Evolutionary conservation across 2,113 vertebrate species (phyloP), one percentile per base, ranked within the genome.

Genomic region (Electrona antarctica): DNA sequence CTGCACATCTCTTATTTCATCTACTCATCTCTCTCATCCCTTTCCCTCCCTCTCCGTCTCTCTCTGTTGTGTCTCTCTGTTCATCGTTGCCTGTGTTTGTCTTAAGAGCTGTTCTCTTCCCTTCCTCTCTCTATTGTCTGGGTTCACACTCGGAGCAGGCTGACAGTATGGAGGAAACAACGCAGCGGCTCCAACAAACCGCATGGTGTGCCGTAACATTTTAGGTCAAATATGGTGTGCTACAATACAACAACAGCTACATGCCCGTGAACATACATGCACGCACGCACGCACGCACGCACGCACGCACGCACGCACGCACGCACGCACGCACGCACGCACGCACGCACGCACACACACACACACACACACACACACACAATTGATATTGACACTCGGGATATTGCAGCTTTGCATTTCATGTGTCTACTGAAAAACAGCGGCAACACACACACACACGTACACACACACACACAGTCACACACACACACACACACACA

Each of bases 91-190:
- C 52, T 63, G 50, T 28, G 46, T 15, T 50, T 14, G 46, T 65
- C 67, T 28, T 12, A 12, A 12, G 21, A 71, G 77, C 74, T 65
- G 63, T 46, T 47, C 69, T 68, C 60, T 52, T 73, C 71, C 75
- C 82, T 85, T 72, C 67, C 59, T 21, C 21, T 21, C 21, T 79
- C 83, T 70, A 81, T 89, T 89, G 89, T 90, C 83, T 85, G 86
- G 84, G 79, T 41, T 86, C 78, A 84, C 64, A 41, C 33, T 41
- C 33, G 3, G 5, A 79, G 57, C 78, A 70, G 69, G 67, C 61
- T 83, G 71, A 73, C 66, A 69, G 69, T 71, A 87, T 87, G 29
- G 86, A 88, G 49, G 45, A 64, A 88, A 75, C 55, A 60, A 72
- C 8, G 67, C 75, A 80, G 57, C 6, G 41, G 1, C 49, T 62